Evolutionary conservation across 2,113 vertebrate species (phyloP).

Genomic region (Muscicapa adusta): DNA sequence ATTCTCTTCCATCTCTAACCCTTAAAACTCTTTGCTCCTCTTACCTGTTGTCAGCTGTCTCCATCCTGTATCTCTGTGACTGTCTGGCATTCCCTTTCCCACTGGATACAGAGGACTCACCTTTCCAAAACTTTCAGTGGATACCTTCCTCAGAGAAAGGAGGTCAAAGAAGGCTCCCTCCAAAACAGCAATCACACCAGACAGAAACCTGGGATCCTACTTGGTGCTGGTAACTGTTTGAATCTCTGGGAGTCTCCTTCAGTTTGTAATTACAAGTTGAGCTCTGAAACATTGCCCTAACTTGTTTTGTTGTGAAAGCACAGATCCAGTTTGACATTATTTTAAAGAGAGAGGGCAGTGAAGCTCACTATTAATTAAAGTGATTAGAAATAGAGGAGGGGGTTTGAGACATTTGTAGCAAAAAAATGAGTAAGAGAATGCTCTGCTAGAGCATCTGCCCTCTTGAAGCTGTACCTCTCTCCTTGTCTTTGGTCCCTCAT

Average conservation of each 20-base stretch:
- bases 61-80: neutral
- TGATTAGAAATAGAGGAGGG: neutral
- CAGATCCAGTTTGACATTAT: conserved; percentile 38
- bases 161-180: neutral
- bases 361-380: neutral
- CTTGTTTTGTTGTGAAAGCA: conserved; percentile 56
- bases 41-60: neutral
- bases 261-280: conserved; percentile 55
- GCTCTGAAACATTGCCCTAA: conserved; percentile 43
- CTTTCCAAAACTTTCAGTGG: neutral
- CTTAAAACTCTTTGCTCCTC: neutral
- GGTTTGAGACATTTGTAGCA: neutral
- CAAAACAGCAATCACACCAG: neutral
- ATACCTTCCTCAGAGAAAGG: neutral
- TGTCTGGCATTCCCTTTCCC: neutral
- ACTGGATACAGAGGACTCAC: neutral
- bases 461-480: neutral
- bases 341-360: neutral
- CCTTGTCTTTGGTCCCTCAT: neutral
- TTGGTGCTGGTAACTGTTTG: conserved; percentile 16
- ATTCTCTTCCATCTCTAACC: neutral
- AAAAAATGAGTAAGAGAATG: neutral
- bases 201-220: neutral
- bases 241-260: conserved; percentile 61
- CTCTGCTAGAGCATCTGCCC: neutral